Base-by-base conservation (phyloP, 2,113 vertebrate genomes). In the Turnix velox region DNA sequence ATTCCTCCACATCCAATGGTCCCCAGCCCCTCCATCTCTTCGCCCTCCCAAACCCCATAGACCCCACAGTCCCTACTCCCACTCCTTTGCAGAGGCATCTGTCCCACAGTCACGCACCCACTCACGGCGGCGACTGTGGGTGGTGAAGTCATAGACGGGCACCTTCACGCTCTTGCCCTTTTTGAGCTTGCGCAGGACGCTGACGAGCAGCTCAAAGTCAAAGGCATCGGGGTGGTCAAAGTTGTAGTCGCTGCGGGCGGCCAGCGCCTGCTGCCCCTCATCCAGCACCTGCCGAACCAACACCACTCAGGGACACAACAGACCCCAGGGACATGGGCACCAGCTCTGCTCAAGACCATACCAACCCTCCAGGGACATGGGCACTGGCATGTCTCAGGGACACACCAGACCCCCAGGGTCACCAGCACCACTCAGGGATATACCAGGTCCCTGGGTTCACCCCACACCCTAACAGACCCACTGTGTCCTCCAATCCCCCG, bases 171-270 rank as follows among this genome's bases (percentile, higher is more conserved):
- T 99, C 80, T 99, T 99, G 40, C 98, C 98, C 78, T 99, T 99
- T 97, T 99, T 99, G 37, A 99, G 97, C 95, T 99, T 99, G 43
- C 98, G 97, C 33, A 99, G 95, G 33, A 99, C 98, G 1, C 88
- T 98, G 90, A 98, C 86, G 12, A 99, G 98, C 92, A 99, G 97
- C 95, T 99, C 98, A 7, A 99, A 99, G 97, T 99, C 99, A 3
- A 99, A 99, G 73, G 98, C 99, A 2, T 99, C 98, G 0, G 99
- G 99, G 87, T 99, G 99, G 94, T 99, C 98, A 0, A 99, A 99
- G 97, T 99, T 99, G 74, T 98, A 99, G 96, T 99, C 98, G 8
- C 98, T 99, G 48, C 90, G 96, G 33, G 97, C 98, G 0, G 98
- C 98, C 73, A 98, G 93, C 11, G 98, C 98, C 97, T 99, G 98